These are phyloP conservation scores for Aleiodes alternator DNA, from an alignment of 2,888 invertebrate genomes.

Conservation along the genomic window DNA sequence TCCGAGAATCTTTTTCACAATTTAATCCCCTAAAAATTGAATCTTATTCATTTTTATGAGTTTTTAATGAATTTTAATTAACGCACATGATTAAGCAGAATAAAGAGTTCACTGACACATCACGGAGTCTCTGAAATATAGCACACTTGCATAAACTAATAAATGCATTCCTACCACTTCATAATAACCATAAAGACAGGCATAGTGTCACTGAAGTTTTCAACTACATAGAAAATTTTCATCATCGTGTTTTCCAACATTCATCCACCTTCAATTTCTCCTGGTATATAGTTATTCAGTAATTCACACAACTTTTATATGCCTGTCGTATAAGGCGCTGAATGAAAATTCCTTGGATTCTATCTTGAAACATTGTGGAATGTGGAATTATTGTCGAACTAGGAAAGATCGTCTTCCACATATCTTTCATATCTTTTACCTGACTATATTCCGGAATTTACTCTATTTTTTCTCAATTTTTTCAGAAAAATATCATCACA, in stretches of 20 bases:
- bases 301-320: conserved; percentile 8
- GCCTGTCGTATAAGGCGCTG: conserved; percentile 6
- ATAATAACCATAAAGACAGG: conserved; percentile 32
- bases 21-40: too few relatives aligned
- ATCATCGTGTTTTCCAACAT: conserved; percentile 7
- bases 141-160: conserved; percentile 39
- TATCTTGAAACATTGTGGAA: conserved; percentile 10
- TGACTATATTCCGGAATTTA: conserved; percentile 3
- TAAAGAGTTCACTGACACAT: conserved; percentile 23
- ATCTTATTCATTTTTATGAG: conserved; percentile 21
- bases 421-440: too few relatives aligned
- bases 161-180: conserved; percentile 41
- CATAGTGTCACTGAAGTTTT: not conserved
- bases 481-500: not conserved
- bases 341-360: conserved; percentile 31
- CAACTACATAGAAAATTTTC: conserved; percentile 13
- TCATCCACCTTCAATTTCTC: conserved; percentile 6
- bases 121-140: conserved; percentile 20
- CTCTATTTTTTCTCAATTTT: not conserved
- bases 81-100: conserved; percentile 2
- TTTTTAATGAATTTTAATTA: conserved; percentile 19
- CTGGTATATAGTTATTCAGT: not conserved
- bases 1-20: too few relatives aligned
- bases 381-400: conserved; percentile 13
- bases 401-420: not conserved